A percentile compares a stretch with the other conserved stretches of the same genome.
phyloP scores from a whole-genome alignment of 2,797 vertebrate species.

The Choloepus didactylus region DNA sequence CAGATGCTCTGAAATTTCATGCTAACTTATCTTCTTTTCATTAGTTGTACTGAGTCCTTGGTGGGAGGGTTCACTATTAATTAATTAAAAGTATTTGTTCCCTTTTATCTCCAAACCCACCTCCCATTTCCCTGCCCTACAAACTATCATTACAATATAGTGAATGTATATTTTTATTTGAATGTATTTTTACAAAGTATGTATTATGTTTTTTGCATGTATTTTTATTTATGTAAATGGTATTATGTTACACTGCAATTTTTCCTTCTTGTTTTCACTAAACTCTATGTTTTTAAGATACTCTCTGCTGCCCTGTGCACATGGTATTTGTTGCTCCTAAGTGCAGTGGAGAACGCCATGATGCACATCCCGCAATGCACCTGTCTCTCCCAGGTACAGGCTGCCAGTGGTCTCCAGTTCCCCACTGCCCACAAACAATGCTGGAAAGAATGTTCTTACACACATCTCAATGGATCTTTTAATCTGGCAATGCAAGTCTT shows the following conservation, averaged over 20 bases:
- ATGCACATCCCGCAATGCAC: neutral
- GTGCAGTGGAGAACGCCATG: neutral
- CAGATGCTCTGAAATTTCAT: constrained; percentile 47
- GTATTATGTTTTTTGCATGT: neutral
- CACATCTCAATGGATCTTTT: neutral
- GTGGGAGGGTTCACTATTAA: neutral
- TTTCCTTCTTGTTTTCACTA: constrained; percentile 21
- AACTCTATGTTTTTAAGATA: neutral
- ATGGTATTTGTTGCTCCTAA: constrained; percentile 21
- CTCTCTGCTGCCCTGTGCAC: neutral
- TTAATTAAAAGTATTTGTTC: neutral
- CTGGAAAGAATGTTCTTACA: neutral
- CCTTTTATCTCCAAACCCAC: neutral
- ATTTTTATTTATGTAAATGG: neutral
- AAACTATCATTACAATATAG: neutral
- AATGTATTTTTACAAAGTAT: constrained; percentile 29
- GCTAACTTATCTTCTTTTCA: neutral
- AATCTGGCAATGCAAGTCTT: constrained; percentile 3
- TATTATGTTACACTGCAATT: neutral
- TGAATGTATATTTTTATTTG: neutral
- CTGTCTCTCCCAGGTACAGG: neutral
- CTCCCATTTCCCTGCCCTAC: neutral
- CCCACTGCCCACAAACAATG: neutral
- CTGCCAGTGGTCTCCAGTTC: neutral
- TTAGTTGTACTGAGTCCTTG: neutral